Evolutionary conservation across 2,797 vertebrate species (phyloP).

Genomic region (Cheirogaleus major): DNA sequence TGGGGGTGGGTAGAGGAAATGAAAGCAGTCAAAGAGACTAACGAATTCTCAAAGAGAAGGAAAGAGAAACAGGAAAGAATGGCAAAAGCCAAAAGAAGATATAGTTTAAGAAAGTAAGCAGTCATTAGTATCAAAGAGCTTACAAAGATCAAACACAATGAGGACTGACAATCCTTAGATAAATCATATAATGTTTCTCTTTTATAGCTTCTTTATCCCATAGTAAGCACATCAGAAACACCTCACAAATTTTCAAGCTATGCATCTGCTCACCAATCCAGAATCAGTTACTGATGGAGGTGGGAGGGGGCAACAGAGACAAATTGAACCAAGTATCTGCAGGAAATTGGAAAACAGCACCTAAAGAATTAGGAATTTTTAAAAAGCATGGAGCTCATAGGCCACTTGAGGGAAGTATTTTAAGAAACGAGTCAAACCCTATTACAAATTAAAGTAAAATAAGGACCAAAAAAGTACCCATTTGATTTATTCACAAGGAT

Average conservation of each 20-base stretch:
- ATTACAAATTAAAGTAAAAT: neutral
- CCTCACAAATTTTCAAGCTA: slow-evolving; percentile 16
- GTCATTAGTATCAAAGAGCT: neutral
- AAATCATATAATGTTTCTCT: neutral
- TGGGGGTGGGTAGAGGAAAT: neutral
- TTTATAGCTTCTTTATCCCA: neutral
- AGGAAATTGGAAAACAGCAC: neutral
- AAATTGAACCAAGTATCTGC: neutral
- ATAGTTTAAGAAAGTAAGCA: neutral
- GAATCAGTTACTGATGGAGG: neutral
- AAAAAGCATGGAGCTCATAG: neutral
- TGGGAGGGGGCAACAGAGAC: neutral
- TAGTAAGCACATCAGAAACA: neutral
- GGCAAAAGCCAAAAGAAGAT: neutral
- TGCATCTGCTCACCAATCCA: neutral
- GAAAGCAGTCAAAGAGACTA: neutral
- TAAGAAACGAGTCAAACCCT: neutral
- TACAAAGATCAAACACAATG: neutral
- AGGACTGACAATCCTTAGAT: neutral
- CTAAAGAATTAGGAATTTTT: neutral
- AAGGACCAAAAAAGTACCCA: neutral
- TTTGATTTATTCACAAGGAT: neutral
- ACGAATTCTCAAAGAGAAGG: neutral
- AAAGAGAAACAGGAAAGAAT: neutral
- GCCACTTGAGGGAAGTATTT: neutral